Base-by-base conservation (phyloP, 1,140 invertebrate species). In the Belonocnema kinseyi region DNA sequence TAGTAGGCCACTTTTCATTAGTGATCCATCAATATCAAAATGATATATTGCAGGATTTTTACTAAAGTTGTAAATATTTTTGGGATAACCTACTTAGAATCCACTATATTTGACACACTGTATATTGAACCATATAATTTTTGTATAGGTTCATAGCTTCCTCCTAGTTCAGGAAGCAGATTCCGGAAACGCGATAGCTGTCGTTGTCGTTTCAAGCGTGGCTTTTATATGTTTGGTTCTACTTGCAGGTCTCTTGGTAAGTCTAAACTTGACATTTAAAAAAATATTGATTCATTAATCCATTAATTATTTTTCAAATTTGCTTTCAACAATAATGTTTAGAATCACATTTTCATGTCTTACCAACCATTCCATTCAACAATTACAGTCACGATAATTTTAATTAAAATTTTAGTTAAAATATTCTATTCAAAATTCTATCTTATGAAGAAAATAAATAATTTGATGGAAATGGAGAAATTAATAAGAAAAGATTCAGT, bases 201-300 rank as follows among this genome's bases (percentile, higher is more conserved):
- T 93, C 14, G 89, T 93, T 56, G 89, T 92, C 17, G 90, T 93
- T 56, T 92, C 93, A 11, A 91, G 91, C 66, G 88, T 93, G 19
- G 93, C 91, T 21, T 91, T 91, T 46, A 87, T 92, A 54, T 93
- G 92, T 80, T 88, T 95, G 16, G 85, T 95, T 50, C 86, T 95
- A 12, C 83, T 96, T 13, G 94, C 94, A 40, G 93, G 93, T 19
- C 92, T 96, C 70, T 88, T 96, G 91, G 94, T 95, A 92, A 93
- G 92, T 88, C 3, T 14, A 2, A 46, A 46, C 10, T 11, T 46
- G 7, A 11, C 40, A 46, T 46, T 46, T 7, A 11, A 0, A 8
- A 10, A 10, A 11, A 46, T 46, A 46, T 11, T 46, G 40, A 46
- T 46, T 46, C 7, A 10, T 46, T 8, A 10, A 46, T 46, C 40